Evolutionary conservation across 2,888 invertebrate genomes (phyloP), one percentile per base, ranked within the genome.

Genomic region (Oligia fasciuncula): DNA sequence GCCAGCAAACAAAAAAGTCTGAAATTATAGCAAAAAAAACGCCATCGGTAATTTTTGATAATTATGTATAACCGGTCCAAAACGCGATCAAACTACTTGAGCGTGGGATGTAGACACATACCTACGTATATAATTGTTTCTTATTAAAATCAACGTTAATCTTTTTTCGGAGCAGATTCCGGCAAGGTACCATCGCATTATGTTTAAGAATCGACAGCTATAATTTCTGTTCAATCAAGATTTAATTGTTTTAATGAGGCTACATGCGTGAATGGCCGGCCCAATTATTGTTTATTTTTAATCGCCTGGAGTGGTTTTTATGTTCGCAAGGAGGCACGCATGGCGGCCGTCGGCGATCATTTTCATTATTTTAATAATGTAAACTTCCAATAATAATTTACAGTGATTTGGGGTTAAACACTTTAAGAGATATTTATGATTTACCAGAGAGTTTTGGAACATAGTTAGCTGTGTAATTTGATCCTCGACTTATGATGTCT

Each of bases 241-340:
- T 97, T 97, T 97, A 97, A 97, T 97, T 97, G 97, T 97, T 97
- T 97, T 97, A 97, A 97, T 97, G 97, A 97, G 96, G 92, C 96
- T 93, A 93, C 96, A 96, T 97, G 97, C 97, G 97, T 97, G 97
- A 97, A 97, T 96, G 95, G 96, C 93, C 96, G 96, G 95, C 93
- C 95, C 97, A 97, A 97, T 97, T 97, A 97, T 96, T 97, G 97
- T 97, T 97, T 97, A 97, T 97, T 97, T 97, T 97, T 97, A 97
- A 97, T 97, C 96, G 97, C 96, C 97, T 91, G 94, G 94, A 97
- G 97, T 94, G 96, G 95, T 96, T 96, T 96, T 96, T 96, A 94
- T 96, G 97, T 96, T 96, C 94, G 97, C 96, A 95, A 96, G 92
- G 94, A 94, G 91, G 94, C 96, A 96, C 96, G 95, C 96, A 96